Base-by-base conservation (phyloP, 2,797 vertebrate genomes). In the Sciaenops ocellatus region DNA sequence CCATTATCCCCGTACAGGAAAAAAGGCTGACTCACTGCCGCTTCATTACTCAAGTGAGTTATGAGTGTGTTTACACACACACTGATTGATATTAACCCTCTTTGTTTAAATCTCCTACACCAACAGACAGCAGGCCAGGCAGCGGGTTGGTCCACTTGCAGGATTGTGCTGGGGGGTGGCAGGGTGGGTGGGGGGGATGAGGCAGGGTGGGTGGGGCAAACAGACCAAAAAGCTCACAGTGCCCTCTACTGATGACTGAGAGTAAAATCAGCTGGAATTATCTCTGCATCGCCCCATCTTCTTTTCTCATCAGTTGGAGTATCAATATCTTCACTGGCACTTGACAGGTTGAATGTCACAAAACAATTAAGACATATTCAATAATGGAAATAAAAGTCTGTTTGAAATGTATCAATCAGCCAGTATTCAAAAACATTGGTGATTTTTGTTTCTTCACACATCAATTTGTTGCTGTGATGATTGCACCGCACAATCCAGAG, bases 41-140 rank as follows among this genome's bases (percentile, higher is more conserved):
- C 89, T 91, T 93, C 91, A 94, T 93, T 92, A 90, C 87, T 91
- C 80, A 85, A 93, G 85, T 89, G 88, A 91, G 80, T 93, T 93
- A 91, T 93, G 88, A 90, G 79, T 85, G 88, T 90, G 83, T 94
- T 94, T 94, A 89, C 90, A 87, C 82, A 85, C 90, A 90, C 87
- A 70, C 87, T 92, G 92, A 94, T 92, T 91, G 88, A 92, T 92
- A 93, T 92, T 91, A 95, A 94, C 89, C 87, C 73, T 92, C 90
- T 93, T 92, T 93, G 89, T 89, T 90, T 91, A 93, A 94, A 92
- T 94, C 87, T 93, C 63, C 78, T 68, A 56, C 86, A 83, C 81
- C 82, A 82, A 75, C 78, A 85, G 88, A 91, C 86, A 87, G 81
- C 56, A 56, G 30, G 69, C 76, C 72, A 52, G 63, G 72, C 79